A percentile compares a stretch with the other conserved stretches of the same genome.
Evolutionary conservation across 2,113 vertebrate genomes (phyloP).

Genomic region (Tinamus guttatus): DNA sequence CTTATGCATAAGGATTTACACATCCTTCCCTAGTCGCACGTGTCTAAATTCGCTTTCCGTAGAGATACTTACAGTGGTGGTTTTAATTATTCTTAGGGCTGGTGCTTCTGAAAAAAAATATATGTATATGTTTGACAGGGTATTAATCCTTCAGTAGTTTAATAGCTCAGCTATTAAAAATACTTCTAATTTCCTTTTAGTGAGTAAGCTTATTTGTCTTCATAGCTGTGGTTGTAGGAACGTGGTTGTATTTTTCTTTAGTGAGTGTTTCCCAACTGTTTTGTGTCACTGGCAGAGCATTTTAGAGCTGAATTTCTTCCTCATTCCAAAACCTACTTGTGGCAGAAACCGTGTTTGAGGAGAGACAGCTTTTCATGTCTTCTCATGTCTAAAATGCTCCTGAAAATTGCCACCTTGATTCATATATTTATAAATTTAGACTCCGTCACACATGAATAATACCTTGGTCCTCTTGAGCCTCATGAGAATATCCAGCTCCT

Average conservation of each 20-base stretch:
- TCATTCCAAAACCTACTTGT: conserved; percentile 3
- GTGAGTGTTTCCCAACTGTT: conserved; percentile 11
- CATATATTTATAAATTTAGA: conserved; percentile 23
- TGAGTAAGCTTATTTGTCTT: conserved; percentile 15
- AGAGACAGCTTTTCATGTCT: background rate
- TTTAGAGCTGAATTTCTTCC: conserved; percentile 10
- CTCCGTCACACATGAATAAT: background rate
- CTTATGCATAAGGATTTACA: background rate
- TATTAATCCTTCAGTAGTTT: background rate
- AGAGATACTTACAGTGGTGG: background rate
- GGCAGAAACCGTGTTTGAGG: background rate
- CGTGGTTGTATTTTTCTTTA: conserved; percentile 30
- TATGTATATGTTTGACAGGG: background rate
- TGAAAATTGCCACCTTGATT: conserved; percentile 35
- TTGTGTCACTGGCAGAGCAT: conserved; percentile 29
- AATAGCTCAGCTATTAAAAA: conserved; percentile 34
- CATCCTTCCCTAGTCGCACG: background rate
- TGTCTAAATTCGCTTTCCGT: conserved; percentile 8
- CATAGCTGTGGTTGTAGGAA: conserved; percentile 34
- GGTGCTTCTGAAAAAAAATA: background rate
- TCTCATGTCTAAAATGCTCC: background rate
- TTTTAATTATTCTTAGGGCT: conserved; percentile 43
- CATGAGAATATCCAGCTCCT: background rate
- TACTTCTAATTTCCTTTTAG: conserved; percentile 9
- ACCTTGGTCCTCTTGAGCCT: background rate